Evolutionary conservation across 2,797 vertebrate species (phyloP).

Genomic region (Neostethus bicornis): DNA sequence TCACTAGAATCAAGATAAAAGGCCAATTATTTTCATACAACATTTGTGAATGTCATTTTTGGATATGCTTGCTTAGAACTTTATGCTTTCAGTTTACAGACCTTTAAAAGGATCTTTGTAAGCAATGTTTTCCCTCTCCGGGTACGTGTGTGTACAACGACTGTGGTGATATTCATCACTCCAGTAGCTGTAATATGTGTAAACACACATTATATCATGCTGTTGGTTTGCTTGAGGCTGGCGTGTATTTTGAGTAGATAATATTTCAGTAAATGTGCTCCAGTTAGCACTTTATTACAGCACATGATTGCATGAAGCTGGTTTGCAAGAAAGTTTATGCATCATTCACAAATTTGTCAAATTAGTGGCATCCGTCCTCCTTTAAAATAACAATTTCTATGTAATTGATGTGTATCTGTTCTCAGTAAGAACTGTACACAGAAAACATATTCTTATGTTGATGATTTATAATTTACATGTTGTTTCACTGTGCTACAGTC

Average conservation of each 20-base stretch:
- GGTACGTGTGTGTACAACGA: background rate
- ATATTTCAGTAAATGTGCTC: background rate
- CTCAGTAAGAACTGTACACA: background rate
- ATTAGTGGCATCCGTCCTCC: no score
- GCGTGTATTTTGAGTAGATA: constrained; percentile 1
- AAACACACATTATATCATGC: background rate
- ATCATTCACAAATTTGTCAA: background rate
- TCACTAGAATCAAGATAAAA: background rate
- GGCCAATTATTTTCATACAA: background rate
- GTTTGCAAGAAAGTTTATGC: background rate
- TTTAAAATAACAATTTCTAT: no score
- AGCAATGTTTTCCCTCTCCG: background rate
- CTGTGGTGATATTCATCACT: background rate
- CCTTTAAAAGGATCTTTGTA: constrained; percentile 1
- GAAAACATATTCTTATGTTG: no score
- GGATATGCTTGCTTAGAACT: background rate
- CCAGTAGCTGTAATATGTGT: background rate
- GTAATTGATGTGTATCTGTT: background rate
- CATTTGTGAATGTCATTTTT: background rate
- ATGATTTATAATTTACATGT: background rate
- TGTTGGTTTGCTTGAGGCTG: background rate
- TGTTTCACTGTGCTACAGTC: background rate
- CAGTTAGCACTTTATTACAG: constrained; percentile 2
- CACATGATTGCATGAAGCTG: background rate
- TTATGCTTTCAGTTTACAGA: background rate